phyloP scores from a whole-genome alignment of 2,888 invertebrate genomes.

The Acronicta aceris region DNA sequence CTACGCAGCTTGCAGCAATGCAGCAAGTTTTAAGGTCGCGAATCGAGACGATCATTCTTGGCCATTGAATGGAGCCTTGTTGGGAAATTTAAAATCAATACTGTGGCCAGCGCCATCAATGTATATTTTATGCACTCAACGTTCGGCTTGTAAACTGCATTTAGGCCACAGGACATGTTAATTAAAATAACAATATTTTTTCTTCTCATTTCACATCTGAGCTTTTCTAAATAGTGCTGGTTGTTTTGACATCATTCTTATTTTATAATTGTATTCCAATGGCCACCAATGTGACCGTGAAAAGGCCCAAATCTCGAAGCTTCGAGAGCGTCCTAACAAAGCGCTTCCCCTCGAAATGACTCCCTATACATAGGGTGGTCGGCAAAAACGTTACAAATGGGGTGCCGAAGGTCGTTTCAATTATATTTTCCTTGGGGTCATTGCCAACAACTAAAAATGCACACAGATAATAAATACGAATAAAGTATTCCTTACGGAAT shows the following conservation, averaged over 20 bases:
- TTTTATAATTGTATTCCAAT: neutral
- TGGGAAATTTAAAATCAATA: slow-evolving; percentile 38
- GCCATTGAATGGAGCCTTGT: slow-evolving; percentile 16
- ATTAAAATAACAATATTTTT: too few species aligned
- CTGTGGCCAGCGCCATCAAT: neutral
- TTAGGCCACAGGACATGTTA: neutral
- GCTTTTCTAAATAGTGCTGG: too few species aligned
- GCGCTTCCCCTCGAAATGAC: slow-evolving; percentile 1
- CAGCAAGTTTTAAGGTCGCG: slow-evolving; percentile 38
- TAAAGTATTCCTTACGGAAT: neutral
- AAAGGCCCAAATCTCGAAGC: neutral
- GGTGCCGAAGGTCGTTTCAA: neutral
- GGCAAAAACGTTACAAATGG: neutral
- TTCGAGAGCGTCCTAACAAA: neutral
- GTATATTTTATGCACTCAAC: slow-evolving; percentile 17
- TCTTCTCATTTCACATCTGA: too few species aligned
- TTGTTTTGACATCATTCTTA: too few species aligned
- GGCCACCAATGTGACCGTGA: neutral
- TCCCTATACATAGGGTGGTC: neutral
- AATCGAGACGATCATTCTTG: slow-evolving; percentile 6
- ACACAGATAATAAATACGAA: neutral
- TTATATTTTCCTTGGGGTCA: neutral
- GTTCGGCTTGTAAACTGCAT: slow-evolving; percentile 5
- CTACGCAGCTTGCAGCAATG: slow-evolving; percentile 22
- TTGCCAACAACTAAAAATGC: neutral